Evolutionary conservation across 2,888 invertebrate species (phyloP).

Genomic region (Branchipolynoe longqiensis): DNA sequence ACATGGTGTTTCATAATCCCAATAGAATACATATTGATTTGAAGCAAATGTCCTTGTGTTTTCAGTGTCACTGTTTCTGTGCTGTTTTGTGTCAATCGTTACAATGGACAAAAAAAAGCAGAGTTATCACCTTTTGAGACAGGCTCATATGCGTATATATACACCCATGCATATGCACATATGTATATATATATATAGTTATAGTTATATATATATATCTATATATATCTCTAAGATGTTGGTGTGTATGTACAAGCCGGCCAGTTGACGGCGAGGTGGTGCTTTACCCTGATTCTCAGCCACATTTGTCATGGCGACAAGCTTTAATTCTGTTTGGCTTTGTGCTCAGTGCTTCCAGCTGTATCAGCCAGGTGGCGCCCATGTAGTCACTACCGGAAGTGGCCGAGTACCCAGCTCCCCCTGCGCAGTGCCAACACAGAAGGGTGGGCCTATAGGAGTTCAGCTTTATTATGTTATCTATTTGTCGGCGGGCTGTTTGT

Average conservation of each 20-base stretch:
- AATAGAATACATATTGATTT: no score
- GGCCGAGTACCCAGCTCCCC: neutral
- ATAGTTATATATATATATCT: neutral
- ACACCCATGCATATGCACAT: no score
- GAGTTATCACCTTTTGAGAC: no score
- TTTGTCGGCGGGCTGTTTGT: neutral
- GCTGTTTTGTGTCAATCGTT: no score
- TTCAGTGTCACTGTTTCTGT: no score
- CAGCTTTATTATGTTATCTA: neutral
- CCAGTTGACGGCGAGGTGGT: neutral
- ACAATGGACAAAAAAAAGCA: no score
- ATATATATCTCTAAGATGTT: neutral
- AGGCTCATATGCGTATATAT: no score
- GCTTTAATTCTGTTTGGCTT: conserved; percentile 8
- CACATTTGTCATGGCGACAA: conserved; percentile 41
- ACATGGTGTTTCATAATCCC: no score
- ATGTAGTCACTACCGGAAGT: neutral
- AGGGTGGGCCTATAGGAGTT: neutral
- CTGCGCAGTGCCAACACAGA: conserved; percentile 11
- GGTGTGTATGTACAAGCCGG: neutral
- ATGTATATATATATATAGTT: no score
- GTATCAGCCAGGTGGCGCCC: neutral
- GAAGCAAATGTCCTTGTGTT: no score
- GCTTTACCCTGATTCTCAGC: conserved; percentile 20
- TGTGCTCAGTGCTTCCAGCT: neutral